These are phyloP conservation scores for Colletes collaris DNA, from an alignment of 2,888 invertebrate genomes.

Conservation along the genomic window DNA sequence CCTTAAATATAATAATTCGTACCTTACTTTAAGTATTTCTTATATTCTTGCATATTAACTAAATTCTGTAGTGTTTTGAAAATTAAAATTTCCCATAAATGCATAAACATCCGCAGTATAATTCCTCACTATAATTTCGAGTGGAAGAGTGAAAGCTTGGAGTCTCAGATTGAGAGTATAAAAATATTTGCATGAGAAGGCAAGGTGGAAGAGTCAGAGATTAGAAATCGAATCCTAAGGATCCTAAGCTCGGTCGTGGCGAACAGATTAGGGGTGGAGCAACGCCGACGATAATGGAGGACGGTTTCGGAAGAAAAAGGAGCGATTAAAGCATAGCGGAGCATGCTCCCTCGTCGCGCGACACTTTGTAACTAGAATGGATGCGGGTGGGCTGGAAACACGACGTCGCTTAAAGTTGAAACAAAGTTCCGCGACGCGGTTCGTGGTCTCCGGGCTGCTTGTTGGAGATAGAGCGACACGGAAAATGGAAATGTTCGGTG, in stretches of 20 bases:
- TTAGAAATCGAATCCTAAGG: not conserved
- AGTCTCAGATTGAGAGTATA: no score
- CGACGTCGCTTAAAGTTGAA: constrained; percentile 68
- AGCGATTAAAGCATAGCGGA: constrained; percentile 62
- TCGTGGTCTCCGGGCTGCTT: constrained; percentile 27
- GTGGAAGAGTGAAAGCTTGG: no score
- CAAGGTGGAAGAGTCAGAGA: not conserved
- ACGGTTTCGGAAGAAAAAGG: constrained; percentile 61
- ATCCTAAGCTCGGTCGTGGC: constrained; percentile 1
- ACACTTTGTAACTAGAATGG: constrained; percentile 72
- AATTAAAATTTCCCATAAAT: no score
- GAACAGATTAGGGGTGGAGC: constrained; percentile 41
- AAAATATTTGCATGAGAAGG: no score
- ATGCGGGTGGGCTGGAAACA: constrained; percentile 67
- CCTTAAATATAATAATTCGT: no score
- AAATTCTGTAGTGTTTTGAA: no score
- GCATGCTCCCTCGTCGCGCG: constrained; percentile 57
- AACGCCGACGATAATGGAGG: constrained; percentile 57
- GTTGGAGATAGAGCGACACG: constrained; percentile 38
- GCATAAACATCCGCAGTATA: no score
- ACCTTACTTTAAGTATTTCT: no score
- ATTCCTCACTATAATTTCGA: no score
- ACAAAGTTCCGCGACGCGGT: constrained; percentile 60
- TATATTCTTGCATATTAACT: no score
- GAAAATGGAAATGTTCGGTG: constrained; percentile 58